Conservation (phyloP, 1,140 invertebrate genomes). For the Tetramorium parvispinum region DNA sequence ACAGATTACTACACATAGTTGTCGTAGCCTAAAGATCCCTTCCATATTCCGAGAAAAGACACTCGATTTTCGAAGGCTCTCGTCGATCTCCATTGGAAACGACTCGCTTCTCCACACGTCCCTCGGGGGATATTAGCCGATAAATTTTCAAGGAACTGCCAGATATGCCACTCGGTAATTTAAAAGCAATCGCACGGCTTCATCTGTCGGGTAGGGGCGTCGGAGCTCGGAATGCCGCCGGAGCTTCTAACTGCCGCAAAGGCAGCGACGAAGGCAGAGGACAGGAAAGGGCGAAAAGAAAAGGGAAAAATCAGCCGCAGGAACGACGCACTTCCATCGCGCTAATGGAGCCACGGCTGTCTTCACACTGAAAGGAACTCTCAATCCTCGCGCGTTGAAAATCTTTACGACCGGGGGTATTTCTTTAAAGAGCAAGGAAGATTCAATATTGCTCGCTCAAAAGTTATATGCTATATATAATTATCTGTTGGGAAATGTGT, state of each 20-base stretch:
- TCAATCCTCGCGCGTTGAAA: constrained; percentile 36
- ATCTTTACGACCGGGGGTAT: constrained; percentile 6
- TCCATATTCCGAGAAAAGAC: constrained; percentile 35
- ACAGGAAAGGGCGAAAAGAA: constrained; percentile 19
- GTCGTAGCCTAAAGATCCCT: neutral
- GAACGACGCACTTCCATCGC: constrained; percentile 50
- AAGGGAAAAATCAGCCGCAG: constrained; percentile 52
- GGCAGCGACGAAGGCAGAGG: neutral
- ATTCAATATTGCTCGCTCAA: constrained; percentile 12
- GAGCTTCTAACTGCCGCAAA: constrained; percentile 37
- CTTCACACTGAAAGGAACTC: constrained; percentile 47
- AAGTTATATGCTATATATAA: neutral
- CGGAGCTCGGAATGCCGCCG: neutral
- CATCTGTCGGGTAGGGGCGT: constrained; percentile 47
- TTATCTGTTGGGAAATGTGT: neutral
- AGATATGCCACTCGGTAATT: constrained; percentile 61
- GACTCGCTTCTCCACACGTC: constrained; percentile 11
- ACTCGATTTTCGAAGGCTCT: constrained; percentile 59
- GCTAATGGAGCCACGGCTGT: constrained; percentile 55
- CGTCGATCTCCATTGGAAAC: constrained; percentile 64
- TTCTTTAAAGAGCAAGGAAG: constrained; percentile 13
- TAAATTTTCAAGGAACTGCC: constrained; percentile 64
- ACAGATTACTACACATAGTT: constrained; percentile 20
- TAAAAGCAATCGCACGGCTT: constrained; percentile 66
- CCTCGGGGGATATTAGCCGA: constrained; percentile 65